A percentile compares a stretch with the other conserved stretches of the same genome.
These are phyloP conservation scores for Schmidtea mediterranea DNA, from an alignment of 1,140 invertebrate species.

Conservation along the genomic window DNA sequence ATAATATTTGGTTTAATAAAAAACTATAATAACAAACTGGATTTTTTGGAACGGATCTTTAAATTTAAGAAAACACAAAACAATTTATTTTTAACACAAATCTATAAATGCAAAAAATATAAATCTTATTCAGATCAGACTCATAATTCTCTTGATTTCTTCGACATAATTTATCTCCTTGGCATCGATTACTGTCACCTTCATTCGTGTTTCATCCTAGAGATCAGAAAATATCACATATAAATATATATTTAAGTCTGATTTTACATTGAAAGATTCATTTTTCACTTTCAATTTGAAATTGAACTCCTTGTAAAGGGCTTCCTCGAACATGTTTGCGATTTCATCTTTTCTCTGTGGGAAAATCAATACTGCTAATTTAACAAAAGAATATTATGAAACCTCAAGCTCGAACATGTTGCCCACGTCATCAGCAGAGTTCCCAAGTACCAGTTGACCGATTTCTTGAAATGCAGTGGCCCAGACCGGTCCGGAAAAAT, in stretches of 20 bases:
- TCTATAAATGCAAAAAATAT: too few relatives aligned
- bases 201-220: conserved; percentile 53
- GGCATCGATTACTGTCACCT: conserved; percentile 39
- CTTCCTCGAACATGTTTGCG: conserved; percentile 37
- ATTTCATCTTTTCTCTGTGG: conserved; percentile 23
- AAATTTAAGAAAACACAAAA: too few relatives aligned
- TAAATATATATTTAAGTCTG: not conserved
- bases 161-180: conserved; percentile 45
- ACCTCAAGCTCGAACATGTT: not conserved
- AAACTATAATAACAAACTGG: too few relatives aligned
- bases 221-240: conserved; percentile 7
- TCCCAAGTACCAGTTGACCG: not conserved
- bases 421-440: not conserved
- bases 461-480: not conserved
- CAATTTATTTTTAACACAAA: too few relatives aligned
- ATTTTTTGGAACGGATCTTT: too few relatives aligned
- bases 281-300: conserved; percentile 56
- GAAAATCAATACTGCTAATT: not conserved
- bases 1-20: too few relatives aligned
- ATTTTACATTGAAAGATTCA: conserved; percentile 50
- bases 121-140: too few relatives aligned
- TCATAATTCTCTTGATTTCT: conserved; percentile 37
- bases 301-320: conserved; percentile 47
- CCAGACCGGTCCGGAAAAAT: not conserved
- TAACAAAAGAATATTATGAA: not conserved